Percentiles rank a stretch among this genome's conserved stretches.
Evolutionary conservation across 2,113 vertebrate genomes (phyloP).

Genomic region (Pardalotus punctatus): DNA sequence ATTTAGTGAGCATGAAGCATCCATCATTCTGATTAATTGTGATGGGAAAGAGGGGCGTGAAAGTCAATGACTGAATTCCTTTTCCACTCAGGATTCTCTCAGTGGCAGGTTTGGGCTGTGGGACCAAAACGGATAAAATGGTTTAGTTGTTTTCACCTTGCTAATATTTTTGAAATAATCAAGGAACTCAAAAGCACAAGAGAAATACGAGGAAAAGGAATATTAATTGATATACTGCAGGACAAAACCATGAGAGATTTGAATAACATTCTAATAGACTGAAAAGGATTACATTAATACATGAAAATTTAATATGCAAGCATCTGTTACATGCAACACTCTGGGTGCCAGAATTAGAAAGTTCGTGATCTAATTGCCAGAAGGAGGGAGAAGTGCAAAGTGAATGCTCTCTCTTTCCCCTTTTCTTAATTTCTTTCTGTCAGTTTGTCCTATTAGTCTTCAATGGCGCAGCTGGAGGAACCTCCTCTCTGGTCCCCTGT

Average conservation of each 20-base stretch:
- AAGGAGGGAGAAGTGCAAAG: not conserved
- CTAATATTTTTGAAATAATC: not conserved
- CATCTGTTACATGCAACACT: not conserved
- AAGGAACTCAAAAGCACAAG: not conserved
- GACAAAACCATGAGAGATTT: not conserved
- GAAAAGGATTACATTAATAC: not conserved
- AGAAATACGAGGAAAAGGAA: not conserved
- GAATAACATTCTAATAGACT: not conserved
- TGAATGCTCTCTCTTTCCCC: not conserved
- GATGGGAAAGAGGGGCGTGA: not conserved
- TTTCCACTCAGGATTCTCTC: not conserved
- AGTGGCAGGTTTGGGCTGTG: not conserved
- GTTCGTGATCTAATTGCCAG: rapidly evolving
- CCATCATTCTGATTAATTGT: not conserved
- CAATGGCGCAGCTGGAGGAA: not conserved
- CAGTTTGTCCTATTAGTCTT: not conserved
- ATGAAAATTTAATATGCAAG: not conserved
- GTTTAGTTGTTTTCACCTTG: not conserved
- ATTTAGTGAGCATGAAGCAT: not conserved
- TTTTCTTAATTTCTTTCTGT: not conserved
- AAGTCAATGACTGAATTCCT: not conserved
- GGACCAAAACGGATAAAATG: not conserved
- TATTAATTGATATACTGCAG: not conserved
- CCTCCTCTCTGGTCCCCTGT: not conserved
- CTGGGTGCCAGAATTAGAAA: not conserved